Evolutionary conservation across 2,113 vertebrate species (phyloP).

Genomic region (Podiceps cristatus): DNA sequence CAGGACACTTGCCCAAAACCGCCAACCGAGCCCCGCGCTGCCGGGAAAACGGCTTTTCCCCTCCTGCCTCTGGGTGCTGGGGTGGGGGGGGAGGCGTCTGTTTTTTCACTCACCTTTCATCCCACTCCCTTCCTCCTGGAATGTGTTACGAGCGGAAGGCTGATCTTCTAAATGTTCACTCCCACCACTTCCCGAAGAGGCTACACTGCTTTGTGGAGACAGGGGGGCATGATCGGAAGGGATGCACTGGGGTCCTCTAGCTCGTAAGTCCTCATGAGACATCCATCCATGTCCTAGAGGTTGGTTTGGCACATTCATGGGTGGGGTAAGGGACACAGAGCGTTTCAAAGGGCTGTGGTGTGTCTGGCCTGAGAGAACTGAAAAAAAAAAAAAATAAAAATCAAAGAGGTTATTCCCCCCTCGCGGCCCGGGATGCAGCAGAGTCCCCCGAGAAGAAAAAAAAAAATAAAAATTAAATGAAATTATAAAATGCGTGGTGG

Average conservation of each 20-base stretch:
- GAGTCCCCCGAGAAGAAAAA: conserved; percentile 35
- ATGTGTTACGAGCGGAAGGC: conserved; percentile 91
- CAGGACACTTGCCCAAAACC: neutral
- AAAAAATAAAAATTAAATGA: neutral
- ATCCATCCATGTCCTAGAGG: conserved; percentile 97
- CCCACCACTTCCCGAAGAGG: conserved; percentile 98
- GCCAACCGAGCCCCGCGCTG: neutral
- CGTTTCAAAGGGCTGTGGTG: conserved; percentile 99
- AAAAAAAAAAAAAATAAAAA: conserved; percentile 77
- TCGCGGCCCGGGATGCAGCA: conserved; percentile 71
- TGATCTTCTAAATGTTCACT: conserved; percentile 98
- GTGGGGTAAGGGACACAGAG: conserved; percentile 98
- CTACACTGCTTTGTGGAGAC: conserved; percentile 99
- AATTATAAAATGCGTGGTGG: neutral
- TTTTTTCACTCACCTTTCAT: conserved; percentile 93
- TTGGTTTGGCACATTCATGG: conserved; percentile 95
- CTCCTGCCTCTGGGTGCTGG: neutral
- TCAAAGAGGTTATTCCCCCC: conserved; percentile 81
- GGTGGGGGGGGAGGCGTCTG: neutral
- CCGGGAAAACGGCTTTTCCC: neutral
- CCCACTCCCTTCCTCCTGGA: conserved; percentile 97
- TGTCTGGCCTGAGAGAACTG: conserved; percentile 92
- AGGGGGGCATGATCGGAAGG: conserved; percentile 95
- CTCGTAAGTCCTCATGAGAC: conserved; percentile 98
- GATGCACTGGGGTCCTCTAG: conserved; percentile 88